Conservation (phyloP, 2,113 vertebrate species). For the Morone saxatilis region DNA sequence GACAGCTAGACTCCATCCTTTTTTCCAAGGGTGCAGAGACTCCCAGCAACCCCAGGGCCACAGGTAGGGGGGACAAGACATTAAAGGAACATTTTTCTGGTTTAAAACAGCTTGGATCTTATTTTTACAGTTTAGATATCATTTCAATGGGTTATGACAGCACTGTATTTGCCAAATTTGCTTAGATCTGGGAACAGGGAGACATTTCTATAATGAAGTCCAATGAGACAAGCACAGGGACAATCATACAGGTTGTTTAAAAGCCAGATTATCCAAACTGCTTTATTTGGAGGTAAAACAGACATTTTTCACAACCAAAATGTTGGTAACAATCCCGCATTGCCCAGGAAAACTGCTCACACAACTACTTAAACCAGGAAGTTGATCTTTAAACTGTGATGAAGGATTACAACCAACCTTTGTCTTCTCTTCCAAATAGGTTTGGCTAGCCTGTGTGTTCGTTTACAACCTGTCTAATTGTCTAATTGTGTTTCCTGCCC, state of each 20-base stretch:
- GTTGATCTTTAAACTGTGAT: background rate
- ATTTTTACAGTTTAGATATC: background rate
- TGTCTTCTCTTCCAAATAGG: background rate
- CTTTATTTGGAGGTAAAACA: background rate
- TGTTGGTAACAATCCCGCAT: background rate
- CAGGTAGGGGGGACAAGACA: conserved; percentile 30
- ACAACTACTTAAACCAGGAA: background rate
- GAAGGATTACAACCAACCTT: background rate
- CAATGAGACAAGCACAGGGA: background rate
- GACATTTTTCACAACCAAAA: background rate
- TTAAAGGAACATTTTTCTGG: background rate
- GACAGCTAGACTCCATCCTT: conserved; percentile 90
- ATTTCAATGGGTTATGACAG: background rate
- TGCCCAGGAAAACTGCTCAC: background rate
- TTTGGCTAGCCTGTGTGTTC: background rate
- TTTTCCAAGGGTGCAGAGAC: conserved; percentile 87
- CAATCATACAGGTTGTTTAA: background rate
- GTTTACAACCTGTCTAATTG: background rate
- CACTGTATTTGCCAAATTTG: background rate
- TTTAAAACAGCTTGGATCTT: background rate
- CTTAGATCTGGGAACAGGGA: conserved; percentile 2
- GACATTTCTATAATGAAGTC: background rate
- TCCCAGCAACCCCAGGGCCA: conserved; percentile 29
- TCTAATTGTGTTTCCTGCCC: background rate
- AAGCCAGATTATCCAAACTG: background rate